A percentile compares a stretch with the other conserved stretches of the same genome.
Conservation (phyloP, 2,113 vertebrate species). For the Eclectus roratus region DNA sequence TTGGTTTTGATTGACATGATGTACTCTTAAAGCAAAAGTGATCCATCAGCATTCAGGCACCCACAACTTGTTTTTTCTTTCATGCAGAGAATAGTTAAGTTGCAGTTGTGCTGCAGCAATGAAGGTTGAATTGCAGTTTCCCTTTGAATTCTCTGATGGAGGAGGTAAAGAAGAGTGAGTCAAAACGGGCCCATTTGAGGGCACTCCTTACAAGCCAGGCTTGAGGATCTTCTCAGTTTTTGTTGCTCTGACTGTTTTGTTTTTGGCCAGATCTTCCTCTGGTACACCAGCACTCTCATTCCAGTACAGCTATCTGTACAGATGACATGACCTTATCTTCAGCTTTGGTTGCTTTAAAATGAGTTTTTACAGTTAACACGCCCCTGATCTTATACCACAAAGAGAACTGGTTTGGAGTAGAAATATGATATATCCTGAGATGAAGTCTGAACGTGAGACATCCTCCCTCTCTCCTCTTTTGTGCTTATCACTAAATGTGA, state of each 20-base stretch:
- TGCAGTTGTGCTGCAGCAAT: conserved; percentile 28
- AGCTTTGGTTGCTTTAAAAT: background rate
- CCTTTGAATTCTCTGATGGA: conserved; percentile 47
- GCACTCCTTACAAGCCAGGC: conserved; percentile 39
- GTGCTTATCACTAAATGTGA: background rate
- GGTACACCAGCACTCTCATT: conserved; percentile 10
- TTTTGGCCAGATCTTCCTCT: conserved; percentile 19
- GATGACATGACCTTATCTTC: conserved; percentile 35
- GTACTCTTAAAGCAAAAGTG: conserved; percentile 58
- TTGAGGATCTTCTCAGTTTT: conserved; percentile 51
- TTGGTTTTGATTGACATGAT: conserved; percentile 56
- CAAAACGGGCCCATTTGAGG: conserved; percentile 51
- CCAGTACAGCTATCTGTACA: conserved; percentile 23
- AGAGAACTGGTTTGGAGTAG: conserved; percentile 26
- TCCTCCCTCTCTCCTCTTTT: conserved; percentile 14
- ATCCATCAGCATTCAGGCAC: conserved; percentile 56
- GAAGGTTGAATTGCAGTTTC: conserved; percentile 61
- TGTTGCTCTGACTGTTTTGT: conserved; percentile 47
- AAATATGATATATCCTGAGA: background rate
- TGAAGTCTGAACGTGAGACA: background rate
- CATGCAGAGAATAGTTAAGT: conserved; percentile 47
- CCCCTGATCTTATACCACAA: background rate
- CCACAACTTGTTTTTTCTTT: conserved; percentile 60
- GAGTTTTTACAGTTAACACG: conserved; percentile 54
- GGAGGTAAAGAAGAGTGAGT: conserved; percentile 37